Conservation (phyloP, 37 sponge, comb jelly and placozoan genomes). For the Cliona cf. orientalis region DNA sequence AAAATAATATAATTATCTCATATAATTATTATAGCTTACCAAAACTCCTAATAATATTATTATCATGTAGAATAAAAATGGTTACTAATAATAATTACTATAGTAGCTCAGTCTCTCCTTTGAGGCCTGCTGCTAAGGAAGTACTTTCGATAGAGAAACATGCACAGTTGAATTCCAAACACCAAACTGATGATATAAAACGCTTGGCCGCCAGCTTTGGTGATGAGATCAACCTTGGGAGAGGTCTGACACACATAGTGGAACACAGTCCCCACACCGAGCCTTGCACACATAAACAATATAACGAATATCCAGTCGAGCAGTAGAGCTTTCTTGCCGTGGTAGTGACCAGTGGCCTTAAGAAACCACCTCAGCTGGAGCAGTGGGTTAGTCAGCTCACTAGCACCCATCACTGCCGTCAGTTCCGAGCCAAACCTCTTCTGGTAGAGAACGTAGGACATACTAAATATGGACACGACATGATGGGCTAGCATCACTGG, state of each 20-base stretch:
- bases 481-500: conserved; percentile 88
- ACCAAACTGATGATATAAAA: conserved; percentile 77
- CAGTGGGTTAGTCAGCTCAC: conserved; percentile 88
- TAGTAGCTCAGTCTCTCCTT: not conserved
- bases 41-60: not conserved
- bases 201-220: conserved; percentile 52
- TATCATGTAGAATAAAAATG: not conserved
- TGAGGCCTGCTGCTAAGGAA: not conserved
- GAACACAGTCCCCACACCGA: conserved; percentile 61
- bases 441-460: conserved; percentile 42
- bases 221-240: conserved; percentile 41
- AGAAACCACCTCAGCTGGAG: conserved; percentile 82
- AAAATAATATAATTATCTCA: too few relatives aligned
- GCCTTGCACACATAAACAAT: conserved; percentile 24
- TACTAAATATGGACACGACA: conserved; percentile 74
- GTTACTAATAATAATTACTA: not conserved
- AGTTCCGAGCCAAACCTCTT: conserved; percentile 68
- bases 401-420: conserved; percentile 76
- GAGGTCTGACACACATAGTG: conserved; percentile 37
- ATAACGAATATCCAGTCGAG: conserved; percentile 58
- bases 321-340: conserved; percentile 23
- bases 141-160: conserved; percentile 48
- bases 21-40: too few relatives aligned
- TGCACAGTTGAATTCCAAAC: conserved; percentile 55
- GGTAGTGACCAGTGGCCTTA: conserved; percentile 42